A percentile compares a stretch with the other conserved stretches of the same genome.
phyloP scores from a whole-genome alignment of 1,140 invertebrate genomes.

The Hyphantria cunea region DNA sequence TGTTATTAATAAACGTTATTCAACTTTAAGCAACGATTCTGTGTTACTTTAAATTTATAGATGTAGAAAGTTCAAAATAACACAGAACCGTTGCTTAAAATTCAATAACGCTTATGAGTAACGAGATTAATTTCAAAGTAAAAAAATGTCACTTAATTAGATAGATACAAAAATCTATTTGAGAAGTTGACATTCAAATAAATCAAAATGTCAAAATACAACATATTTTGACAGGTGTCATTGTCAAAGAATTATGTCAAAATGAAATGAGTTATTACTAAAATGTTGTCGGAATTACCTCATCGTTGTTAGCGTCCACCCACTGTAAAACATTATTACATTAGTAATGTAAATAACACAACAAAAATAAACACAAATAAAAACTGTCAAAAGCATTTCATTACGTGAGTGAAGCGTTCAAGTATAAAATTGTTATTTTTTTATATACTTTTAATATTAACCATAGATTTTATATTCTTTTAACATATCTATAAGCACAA shows the following conservation, averaged over 20 bases:
- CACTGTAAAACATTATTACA: conserved; percentile 82
- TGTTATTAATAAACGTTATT: too few relatives aligned
- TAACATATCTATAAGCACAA: conserved; percentile 51
- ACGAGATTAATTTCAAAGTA: too few relatives aligned
- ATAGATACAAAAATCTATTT: too few relatives aligned
- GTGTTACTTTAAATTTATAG: too few relatives aligned
- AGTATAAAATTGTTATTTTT: conserved; percentile 28
- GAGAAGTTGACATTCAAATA: too few relatives aligned
- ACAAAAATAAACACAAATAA: conserved; percentile 45
- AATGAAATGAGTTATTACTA: conserved; percentile 11
- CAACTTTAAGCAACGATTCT: too few relatives aligned
- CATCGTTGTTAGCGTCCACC: conserved; percentile 85
- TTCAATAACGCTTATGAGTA: too few relatives aligned
- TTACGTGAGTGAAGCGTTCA: conserved; percentile 38
- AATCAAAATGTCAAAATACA: too few relatives aligned
- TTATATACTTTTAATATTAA: conserved; percentile 21
- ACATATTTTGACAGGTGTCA: too few relatives aligned
- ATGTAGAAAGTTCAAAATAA: too few relatives aligned
- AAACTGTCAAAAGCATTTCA: conserved; percentile 38
- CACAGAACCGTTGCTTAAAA: too few relatives aligned
- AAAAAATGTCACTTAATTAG: too few relatives aligned
- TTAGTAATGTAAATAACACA: conserved; percentile 76
- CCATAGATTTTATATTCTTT: conserved; percentile 31
- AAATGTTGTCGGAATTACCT: conserved; percentile 77
- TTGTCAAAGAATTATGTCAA: conserved; percentile 24